Conservation (phyloP, 2,797 vertebrate genomes). For the Lagodon rhomboides region DNA sequence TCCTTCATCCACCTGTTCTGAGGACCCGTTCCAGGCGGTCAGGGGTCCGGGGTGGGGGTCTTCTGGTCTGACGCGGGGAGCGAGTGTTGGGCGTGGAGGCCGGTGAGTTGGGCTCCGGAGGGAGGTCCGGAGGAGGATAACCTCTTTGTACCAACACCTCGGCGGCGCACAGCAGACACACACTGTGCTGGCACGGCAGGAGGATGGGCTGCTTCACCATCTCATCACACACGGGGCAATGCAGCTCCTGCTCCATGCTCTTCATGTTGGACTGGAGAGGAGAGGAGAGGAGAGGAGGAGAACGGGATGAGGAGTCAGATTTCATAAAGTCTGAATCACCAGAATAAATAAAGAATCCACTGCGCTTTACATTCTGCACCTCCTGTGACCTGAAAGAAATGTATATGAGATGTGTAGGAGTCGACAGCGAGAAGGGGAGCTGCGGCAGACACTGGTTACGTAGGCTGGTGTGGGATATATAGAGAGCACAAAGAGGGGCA, state of each 20-base stretch:
- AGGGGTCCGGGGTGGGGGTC: conserved; percentile 88
- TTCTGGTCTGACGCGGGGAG: conserved; percentile 91
- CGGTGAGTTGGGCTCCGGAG: conserved; percentile 93
- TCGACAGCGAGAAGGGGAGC: conserved; percentile 4
- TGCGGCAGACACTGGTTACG: conserved; percentile 26
- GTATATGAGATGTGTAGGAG: conserved; percentile 46
- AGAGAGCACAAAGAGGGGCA: conserved; percentile 12
- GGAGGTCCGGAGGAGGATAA: conserved; percentile 91
- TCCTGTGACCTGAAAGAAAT: conserved; percentile 36
- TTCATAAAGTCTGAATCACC: conserved; percentile 57
- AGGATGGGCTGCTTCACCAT: conserved; percentile 97
- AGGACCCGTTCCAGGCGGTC: conserved; percentile 93
- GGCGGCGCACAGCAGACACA: conserved; percentile 94
- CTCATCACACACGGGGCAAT: conserved; percentile 94
- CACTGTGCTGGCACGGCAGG: conserved; percentile 94
- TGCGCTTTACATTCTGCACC: conserved; percentile 22
- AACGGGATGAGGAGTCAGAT: background rate
- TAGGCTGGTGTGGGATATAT: conserved; percentile 10
- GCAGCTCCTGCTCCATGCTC: conserved; percentile 96
- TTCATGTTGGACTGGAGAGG: conserved; percentile 93
- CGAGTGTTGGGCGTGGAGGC: conserved; percentile 92
- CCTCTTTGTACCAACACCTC: conserved; percentile 95
- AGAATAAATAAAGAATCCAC: conserved; percentile 20
- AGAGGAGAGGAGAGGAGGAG: conserved; percentile 4
- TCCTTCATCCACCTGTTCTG: conserved; percentile 88